Base-by-base conservation (phyloP, 2,888 invertebrate species). In the Boloria selene region DNA sequence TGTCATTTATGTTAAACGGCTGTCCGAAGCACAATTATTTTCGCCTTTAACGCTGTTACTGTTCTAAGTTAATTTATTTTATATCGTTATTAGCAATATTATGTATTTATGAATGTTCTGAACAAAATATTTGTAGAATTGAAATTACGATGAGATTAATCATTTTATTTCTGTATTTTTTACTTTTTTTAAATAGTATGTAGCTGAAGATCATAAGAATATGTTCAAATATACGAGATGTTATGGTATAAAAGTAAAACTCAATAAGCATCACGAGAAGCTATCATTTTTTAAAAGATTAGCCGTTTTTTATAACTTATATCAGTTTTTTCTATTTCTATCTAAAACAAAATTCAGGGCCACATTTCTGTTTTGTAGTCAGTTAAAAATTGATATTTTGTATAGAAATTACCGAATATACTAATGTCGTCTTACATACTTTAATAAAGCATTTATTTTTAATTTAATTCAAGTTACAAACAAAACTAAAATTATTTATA, bases 121-220 rank as follows among this genome's bases (percentile, higher is more conserved):
- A 73, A 75, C 74, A 77, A 77, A 38, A 72, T 71, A 72, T 70
- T 75, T 78, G 79, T 81, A 84, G 77, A 67, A 81, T 84, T 90
- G 89, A 91, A 91, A 91, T 91, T 90, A 90, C 86, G 79, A 75
- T 90, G 91, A 91, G 91, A 91, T 91, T 91, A 91, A 84, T 81
- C 79, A 81, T 86, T 86, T 83, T 83, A 84, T 85, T 85, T 83
- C 73, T 69, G 61, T 75, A 83, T 87, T 87, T 82, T 85, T 85
- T 85, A 83, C 83, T 87, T 87, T 88, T 83, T 85, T 79, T 83
- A 83, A 73, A 80, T 86, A 87, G 83, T 80, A 83, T 18, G 54
- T 61, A 63, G 56, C 55, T 50, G 50, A 54, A 54, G 54, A 61
- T 61, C 58, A 52, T 61, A 70, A 64, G 51, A 58, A 61, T 72